Base-by-base conservation (phyloP, 1,140 invertebrate genomes). In the Trichomalopsis sarcophagae region DNA sequence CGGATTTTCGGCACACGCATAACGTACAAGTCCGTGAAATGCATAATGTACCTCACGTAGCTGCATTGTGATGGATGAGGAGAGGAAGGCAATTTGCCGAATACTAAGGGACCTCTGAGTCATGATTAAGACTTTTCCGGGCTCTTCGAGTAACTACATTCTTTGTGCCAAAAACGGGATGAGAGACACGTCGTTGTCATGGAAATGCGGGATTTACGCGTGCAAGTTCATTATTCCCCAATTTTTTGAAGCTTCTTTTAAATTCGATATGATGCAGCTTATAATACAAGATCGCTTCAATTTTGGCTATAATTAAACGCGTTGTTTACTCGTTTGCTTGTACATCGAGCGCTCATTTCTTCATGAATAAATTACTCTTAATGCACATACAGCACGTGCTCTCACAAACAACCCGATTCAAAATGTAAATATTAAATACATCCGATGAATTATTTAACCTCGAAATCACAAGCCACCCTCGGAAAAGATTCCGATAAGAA, bases 21-120 rank as follows among this genome's bases (percentile, higher is more conserved):
- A 44, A 7, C 0, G 40, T 10, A 27, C 80, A 10, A 9, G 11
- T 75, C 27, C 55, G 76, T 66, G 1, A 17, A 68, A 87, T 87
- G 88, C 82, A 86, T 89, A 89, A 89, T 90, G 87, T 86, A 40
- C 82, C 87, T 89, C 90, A 90, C 90, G 90, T 89, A 90, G 87
- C 86, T 87, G 87, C 87, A 90, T 88, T 90, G 89, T 90, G 87
- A 89, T 87, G 87, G 86, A 88, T 76, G 85, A 62, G 14, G 11
- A 40, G 86, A 85, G 82, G 82, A 87, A 87, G 82, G 84, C 87
- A 88, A 88, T 89, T 89, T 84, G 86, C 66, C 87, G 90, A 90
- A 90, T 90, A 88, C 87, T 89, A 89, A 90, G 86, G 81, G 77
- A 14, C 21, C 75, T 80, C 81, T 82, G 85, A 87, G 68, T 87